Conservation (phyloP, 1,140 invertebrate genomes). For the Calephelis nemesis region DNA sequence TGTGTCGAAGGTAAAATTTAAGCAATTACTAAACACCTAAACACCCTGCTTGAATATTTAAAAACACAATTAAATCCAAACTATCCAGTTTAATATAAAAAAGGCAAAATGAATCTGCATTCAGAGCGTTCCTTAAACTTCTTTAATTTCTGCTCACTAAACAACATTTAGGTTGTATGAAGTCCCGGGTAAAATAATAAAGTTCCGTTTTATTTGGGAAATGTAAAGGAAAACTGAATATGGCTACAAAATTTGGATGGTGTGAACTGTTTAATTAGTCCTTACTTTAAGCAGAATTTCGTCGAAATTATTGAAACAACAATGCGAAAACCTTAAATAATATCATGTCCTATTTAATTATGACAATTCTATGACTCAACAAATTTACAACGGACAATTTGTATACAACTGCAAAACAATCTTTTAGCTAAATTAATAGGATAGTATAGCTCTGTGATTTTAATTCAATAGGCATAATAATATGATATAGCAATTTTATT, state of each 20-base stretch:
- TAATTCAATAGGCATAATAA: no score
- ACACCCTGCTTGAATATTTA: neutral
- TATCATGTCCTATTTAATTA: constrained; percentile 38
- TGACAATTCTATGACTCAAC: constrained; percentile 35
- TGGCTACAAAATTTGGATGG: constrained; percentile 21
- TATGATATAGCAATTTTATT: no score
- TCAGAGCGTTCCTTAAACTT: constrained; percentile 12
- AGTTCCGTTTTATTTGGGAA: constrained; percentile 11
- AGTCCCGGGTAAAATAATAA: constrained; percentile 9
- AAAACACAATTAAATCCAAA: neutral
- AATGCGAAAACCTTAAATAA: constrained; percentile 29
- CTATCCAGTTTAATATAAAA: neutral
- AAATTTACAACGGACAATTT: constrained; percentile 16
- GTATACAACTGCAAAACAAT: constrained; percentile 3
- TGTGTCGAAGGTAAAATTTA: no score
- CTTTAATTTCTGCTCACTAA: constrained; percentile 15
- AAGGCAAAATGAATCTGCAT: neutral
- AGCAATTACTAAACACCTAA: neutral
- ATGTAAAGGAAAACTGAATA: constrained; percentile 17
- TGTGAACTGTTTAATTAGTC: constrained; percentile 42
- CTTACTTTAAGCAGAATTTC: constrained; percentile 35
- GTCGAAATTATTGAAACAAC: constrained; percentile 50
- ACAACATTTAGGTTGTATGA: constrained; percentile 13
- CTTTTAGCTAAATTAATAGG: neutral
- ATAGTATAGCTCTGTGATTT: neutral